Base-by-base conservation (phyloP, 2,113 vertebrate species). In the Recurvirostra avosetta region DNA sequence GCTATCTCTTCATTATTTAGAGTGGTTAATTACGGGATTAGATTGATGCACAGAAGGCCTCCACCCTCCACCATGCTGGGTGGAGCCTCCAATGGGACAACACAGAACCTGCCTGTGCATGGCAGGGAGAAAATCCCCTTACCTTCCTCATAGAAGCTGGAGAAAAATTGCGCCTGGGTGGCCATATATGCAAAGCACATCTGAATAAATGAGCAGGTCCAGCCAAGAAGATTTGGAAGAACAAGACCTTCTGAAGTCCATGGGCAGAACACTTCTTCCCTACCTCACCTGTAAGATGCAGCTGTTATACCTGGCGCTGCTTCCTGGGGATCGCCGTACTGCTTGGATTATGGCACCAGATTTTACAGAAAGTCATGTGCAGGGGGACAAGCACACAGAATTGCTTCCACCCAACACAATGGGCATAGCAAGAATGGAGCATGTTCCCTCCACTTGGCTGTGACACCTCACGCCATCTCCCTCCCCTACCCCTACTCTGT, bases 371-470 rank as follows among this genome's bases (percentile, higher is more conserved):
- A 38, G 43, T 17, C 43, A 45, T 17, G 43, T 8, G 16, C 43
- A 36, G 14, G 6, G 21, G 16, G 11, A 36, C 5, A 34, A 89
- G 12, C 3, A 19, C 6, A 29, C 4, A 15, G 52, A 49, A 62
- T 77, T 81, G 20, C 45, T 66, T 2, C 36, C 66, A 72, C 21
- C 43, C 36, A 43, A 7, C 8, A 29, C 2, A 3, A 0, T 73
- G 47, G 61, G 27, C 27, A 16, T 1, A 56, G 34, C 34, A 52
- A 25, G 56, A 80, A 72, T 2, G 16, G 32, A 34, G 5, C 1
- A 0, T 15, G 30, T 56, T 81, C 34, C 22, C 17, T 85, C 23
- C 38, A 21, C 1, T 1, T 73, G 62, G 11, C 47, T 4, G 1
- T 52, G 30, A 34, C 15, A 70, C 21, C 19, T 86, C n/a, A 25